phyloP scores from a whole-genome alignment of 2,113 vertebrate species.

The Pelobates fuscus region DNA sequence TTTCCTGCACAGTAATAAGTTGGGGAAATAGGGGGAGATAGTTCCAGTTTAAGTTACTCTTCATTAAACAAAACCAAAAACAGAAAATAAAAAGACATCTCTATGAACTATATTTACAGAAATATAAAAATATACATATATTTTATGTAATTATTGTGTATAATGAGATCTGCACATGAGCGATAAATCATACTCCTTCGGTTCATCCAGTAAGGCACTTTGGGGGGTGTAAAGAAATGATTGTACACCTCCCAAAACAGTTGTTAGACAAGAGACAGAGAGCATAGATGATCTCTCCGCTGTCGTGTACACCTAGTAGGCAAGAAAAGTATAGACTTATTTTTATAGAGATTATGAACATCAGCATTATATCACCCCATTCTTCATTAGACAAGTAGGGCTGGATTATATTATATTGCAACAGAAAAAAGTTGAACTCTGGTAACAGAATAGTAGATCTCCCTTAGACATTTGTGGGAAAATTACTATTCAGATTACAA shows the following conservation, averaged over 20 bases:
- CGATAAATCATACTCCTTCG: background rate
- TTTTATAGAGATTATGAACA: background rate
- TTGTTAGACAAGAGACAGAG: background rate
- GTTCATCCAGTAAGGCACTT: constrained; percentile 29
- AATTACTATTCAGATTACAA: too few relatives aligned
- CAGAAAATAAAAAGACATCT: constrained; percentile 22
- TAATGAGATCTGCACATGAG: constrained; percentile 41
- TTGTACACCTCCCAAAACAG: background rate
- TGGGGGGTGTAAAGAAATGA: constrained; percentile 35
- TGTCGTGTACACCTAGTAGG: background rate
- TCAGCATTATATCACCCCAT: background rate
- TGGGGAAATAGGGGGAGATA: constrained; percentile 2
- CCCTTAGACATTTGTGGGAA: too few relatives aligned
- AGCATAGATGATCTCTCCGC: too few relatives aligned
- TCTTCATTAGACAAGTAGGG: background rate
- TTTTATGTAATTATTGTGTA: constrained; percentile 8
- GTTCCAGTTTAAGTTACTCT: constrained; percentile 34
- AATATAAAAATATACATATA: constrained; percentile 46
- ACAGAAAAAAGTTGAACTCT: too few relatives aligned
- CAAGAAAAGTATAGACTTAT: background rate
- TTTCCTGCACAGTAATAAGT: constrained; percentile 10
- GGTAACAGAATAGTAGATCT: too few relatives aligned
- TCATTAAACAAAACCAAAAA: constrained; percentile 21
- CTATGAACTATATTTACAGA: constrained; percentile 42
- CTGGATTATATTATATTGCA: too few relatives aligned